phyloP scores from a whole-genome alignment of 2,888 invertebrate species.

The Dione vanillae region DNA sequence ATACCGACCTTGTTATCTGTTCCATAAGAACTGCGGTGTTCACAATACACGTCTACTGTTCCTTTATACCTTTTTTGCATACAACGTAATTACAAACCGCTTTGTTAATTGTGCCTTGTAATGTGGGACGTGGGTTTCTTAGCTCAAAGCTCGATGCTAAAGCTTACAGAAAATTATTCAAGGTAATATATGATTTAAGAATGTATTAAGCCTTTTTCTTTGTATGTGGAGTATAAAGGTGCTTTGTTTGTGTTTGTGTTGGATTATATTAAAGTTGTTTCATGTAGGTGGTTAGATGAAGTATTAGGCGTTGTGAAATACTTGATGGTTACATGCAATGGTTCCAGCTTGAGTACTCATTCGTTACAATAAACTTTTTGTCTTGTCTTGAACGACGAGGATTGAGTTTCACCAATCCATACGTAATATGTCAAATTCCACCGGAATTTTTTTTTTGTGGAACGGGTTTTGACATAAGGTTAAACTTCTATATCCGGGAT shows the following conservation, averaged over 20 bases:
- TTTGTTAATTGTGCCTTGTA: constrained; percentile 54
- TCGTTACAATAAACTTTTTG: too few relatives aligned
- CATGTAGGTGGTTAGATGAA: neutral
- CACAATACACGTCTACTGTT: constrained; percentile 28
- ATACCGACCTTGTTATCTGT: constrained; percentile 27
- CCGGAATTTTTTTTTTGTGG: too few relatives aligned
- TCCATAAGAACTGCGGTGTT: constrained; percentile 1
- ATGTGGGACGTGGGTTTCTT: constrained; percentile 42
- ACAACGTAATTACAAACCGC: constrained; percentile 54
- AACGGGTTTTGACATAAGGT: too few relatives aligned
- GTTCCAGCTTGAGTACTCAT: neutral
- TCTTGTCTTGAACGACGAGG: too few relatives aligned
- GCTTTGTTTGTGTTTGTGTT: neutral
- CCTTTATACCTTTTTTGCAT: constrained; percentile 49
- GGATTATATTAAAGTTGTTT: neutral
- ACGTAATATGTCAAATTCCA: too few relatives aligned
- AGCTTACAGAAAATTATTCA: constrained; percentile 38
- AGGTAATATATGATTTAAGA: constrained; percentile 31
- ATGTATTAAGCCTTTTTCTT: neutral
- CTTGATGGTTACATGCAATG: neutral
- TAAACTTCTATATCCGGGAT: too few relatives aligned
- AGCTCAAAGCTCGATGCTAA: constrained; percentile 38
- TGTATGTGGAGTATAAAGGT: neutral
- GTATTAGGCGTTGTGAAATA: neutral
- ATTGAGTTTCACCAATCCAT: too few relatives aligned